Conservation (phyloP, 1,140 invertebrate species). For the Drosophila athabasca region DNA sequence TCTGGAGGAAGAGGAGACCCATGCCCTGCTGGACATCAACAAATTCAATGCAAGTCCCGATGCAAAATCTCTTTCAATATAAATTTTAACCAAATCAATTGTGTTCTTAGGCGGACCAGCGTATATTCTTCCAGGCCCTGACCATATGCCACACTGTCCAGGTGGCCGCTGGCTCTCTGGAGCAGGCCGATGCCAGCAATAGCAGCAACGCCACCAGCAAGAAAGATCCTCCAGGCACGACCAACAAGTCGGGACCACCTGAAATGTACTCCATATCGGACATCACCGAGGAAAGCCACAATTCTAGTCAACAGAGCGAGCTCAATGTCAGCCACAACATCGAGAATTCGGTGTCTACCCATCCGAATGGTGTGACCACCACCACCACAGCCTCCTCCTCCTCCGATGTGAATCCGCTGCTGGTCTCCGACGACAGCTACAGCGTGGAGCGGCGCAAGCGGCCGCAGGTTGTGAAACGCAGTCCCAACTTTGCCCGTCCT, state of each 20-base stretch:
- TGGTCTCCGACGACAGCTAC: slow-evolving; percentile 55
- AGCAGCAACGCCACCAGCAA: slow-evolving; percentile 4
- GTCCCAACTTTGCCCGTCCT: slow-evolving; percentile 69
- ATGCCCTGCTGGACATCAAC: slow-evolving; percentile 50
- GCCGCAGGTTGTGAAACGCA: slow-evolving; percentile 73
- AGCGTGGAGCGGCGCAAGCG: slow-evolving; percentile 73
- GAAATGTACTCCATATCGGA: slow-evolving; percentile 78
- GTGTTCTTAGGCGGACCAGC: slow-evolving; percentile 17
- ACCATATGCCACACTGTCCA: slow-evolving; percentile 92
- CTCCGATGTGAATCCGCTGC: slow-evolving; percentile 74
- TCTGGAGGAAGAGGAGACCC: slow-evolving; percentile 36
- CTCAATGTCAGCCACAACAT: slow-evolving; percentile 63
- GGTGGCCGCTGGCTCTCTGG: slow-evolving; percentile 83
- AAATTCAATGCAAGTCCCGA: slow-evolving; percentile 9
- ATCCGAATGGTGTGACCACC: slow-evolving; percentile 56
- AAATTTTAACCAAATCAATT: neutral
- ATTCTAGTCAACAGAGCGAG: slow-evolving; percentile 79
- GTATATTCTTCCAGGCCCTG: slow-evolving; percentile 86
- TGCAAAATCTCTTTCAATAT: too few species aligned
- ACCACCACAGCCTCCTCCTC: slow-evolving; percentile 46
- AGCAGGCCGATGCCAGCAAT: slow-evolving; percentile 22
- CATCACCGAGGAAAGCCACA: slow-evolving; percentile 80
- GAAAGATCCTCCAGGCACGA: slow-evolving; percentile 17
- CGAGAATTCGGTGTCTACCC: slow-evolving; percentile 66
- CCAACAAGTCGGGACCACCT: slow-evolving; percentile 57